These are phyloP conservation scores for Steinernema khuongi DNA, from an alignment of 1,140 invertebrate species.

Conservation along the genomic window DNA sequence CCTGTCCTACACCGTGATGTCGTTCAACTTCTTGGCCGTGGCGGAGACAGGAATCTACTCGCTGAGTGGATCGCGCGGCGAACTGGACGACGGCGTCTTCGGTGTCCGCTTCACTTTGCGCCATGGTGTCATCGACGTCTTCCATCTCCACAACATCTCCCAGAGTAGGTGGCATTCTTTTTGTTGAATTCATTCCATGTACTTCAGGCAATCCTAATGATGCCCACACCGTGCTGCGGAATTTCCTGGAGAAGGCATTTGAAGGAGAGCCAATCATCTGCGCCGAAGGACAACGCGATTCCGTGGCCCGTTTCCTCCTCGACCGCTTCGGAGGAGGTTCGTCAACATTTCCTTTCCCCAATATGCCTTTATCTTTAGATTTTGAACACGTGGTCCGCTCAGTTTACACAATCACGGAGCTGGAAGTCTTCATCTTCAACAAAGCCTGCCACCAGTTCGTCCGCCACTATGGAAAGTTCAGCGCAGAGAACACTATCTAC, in stretches of 20 bases:
- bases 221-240: not conserved
- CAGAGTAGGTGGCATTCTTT: not conserved
- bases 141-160: not conserved
- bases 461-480: not conserved
- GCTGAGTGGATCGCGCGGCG: not conserved
- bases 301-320: not conserved
- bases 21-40: not conserved
- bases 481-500: not conserved
- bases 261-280: not conserved
- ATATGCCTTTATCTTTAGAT: not conserved
- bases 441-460: not conserved
- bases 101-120: not conserved
- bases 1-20: not conserved
- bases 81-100: not conserved
- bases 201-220: not conserved
- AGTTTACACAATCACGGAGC: not conserved
- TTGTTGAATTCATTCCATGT: not conserved
- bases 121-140: not conserved
- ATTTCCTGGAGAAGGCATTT: not conserved
- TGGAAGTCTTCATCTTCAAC: not conserved
- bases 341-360: not conserved
- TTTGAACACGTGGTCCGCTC: not conserved
- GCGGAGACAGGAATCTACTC: not conserved
- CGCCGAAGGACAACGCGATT: not conserved
- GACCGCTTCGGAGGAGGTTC: not conserved